These are phyloP conservation scores for Lithophane leautieri DNA, from an alignment of 2,888 invertebrate species.

Conservation along the genomic window DNA sequence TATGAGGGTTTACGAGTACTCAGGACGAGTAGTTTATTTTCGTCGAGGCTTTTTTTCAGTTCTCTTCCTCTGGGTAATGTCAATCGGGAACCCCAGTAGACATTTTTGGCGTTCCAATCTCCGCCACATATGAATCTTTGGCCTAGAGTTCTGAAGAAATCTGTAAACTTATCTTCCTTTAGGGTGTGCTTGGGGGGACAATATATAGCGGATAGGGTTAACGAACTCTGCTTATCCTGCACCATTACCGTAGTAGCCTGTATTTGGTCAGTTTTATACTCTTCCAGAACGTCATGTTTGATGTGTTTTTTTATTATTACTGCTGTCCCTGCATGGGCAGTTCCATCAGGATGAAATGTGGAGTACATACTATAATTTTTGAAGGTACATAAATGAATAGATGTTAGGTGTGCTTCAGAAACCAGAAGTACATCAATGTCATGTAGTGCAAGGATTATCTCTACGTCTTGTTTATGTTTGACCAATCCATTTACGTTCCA, in stretches of 20 bases:
- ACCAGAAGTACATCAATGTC: constrained; percentile 1
- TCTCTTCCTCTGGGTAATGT: background rate
- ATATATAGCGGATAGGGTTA: background rate
- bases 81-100: background rate
- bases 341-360: background rate
- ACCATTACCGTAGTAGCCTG: background rate
- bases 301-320: background rate
- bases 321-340: background rate
- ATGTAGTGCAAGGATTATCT: background rate
- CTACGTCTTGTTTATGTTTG: background rate
- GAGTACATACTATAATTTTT: background rate
- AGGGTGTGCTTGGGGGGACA: background rate
- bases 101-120: background rate
- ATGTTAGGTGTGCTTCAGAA: background rate
- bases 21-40: background rate
- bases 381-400: background rate
- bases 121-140: background rate
- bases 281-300: background rate
- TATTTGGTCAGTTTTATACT: background rate
- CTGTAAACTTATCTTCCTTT: background rate
- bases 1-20: background rate
- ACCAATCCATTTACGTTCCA: background rate
- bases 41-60: background rate
- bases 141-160: background rate
- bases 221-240: background rate